Evolutionary conservation across 2,888 invertebrate species (phyloP), one percentile per base, ranked within the genome.

Genomic region (Lasius fuliginosus): DNA sequence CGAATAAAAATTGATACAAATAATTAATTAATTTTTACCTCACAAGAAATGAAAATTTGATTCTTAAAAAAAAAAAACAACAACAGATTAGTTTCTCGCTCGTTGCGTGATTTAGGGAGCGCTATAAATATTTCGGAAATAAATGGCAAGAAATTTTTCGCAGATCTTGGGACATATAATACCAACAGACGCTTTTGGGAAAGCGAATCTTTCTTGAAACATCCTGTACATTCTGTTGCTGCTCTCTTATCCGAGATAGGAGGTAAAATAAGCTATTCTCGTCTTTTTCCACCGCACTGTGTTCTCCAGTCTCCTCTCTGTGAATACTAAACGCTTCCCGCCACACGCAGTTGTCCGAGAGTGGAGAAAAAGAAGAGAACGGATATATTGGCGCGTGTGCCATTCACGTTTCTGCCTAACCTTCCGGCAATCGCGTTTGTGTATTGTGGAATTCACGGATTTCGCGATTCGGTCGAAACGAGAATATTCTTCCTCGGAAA

Each of bases 371-470:
- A 88, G 74, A 84, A 58, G 53, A 81, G 40, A 23, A 33, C 67
- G 23, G 77, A 86, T 84, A 79, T 79, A 84, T 83, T 84, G 87
- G 84, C 87, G 90, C 84, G 88, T 86, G 91, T 90, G 89, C 92
- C 91, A 82, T 81, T 86, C 71, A 85, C 87, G 82, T 89, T 86
- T 90, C 77, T 68, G 76, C 82, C 88, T 83, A 83, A 85, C 85
- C 83, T 75, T 85, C 84, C 84, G 82, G 77, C 42, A 71, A 79
- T 69, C 56, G 56, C 56, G 69, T 69, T 9, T 36, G 58, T 33
- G 4, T 33, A 27, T 53, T 53, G 53, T 46, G 2, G 18, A 77
- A 56, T 69, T 36, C 27, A 33, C 12, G 64, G n/a, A 49, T 76
- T 76, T 49, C 18, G 8, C 23, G n/a, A 68, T 53, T 76, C 49